These are phyloP conservation scores for Volucella bombylans DNA, from an alignment of 2,888 invertebrate genomes.

Conservation along the genomic window DNA sequence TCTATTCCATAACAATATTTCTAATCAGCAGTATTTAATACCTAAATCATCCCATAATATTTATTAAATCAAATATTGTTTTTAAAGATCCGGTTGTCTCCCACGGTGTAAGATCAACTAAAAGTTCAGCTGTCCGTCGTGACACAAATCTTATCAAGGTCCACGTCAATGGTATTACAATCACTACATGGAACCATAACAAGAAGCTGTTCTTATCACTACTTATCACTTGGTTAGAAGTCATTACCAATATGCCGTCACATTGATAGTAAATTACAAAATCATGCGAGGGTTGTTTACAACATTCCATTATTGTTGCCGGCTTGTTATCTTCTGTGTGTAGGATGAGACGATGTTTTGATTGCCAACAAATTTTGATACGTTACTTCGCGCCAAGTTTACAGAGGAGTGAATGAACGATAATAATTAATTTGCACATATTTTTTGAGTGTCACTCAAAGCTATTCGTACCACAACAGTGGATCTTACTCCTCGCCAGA, in stretches of 20 bases:
- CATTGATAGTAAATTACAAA: neutral
- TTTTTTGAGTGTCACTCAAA: slow-evolving; percentile 34
- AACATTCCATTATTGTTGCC: neutral
- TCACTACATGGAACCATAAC: no score
- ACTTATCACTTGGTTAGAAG: neutral
- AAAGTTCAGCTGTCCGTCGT: slow-evolving; percentile 14
- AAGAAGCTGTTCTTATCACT: no score
- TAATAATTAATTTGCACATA: slow-evolving; percentile 11
- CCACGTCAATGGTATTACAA: slow-evolving; percentile 5
- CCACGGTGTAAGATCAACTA: neutral
- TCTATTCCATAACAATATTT: no score
- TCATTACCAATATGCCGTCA: slow-evolving; percentile 30
- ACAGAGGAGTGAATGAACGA: slow-evolving; percentile 34
- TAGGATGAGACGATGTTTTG: neutral
- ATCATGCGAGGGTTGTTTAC: slow-evolving; percentile 15
- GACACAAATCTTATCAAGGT: slow-evolving; percentile 2
- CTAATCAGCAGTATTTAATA: no score
- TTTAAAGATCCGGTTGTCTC: slow-evolving; percentile 18
- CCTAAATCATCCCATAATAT: no score
- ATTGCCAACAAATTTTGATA: neutral
- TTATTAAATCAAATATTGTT: neutral
- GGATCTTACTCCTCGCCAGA: no score
- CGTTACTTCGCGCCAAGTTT: neutral
- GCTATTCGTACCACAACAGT: no score
- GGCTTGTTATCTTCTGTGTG: no score